phyloP scores from a whole-genome alignment of 2,888 invertebrate genomes.

The Malacosoma neustria region DNA sequence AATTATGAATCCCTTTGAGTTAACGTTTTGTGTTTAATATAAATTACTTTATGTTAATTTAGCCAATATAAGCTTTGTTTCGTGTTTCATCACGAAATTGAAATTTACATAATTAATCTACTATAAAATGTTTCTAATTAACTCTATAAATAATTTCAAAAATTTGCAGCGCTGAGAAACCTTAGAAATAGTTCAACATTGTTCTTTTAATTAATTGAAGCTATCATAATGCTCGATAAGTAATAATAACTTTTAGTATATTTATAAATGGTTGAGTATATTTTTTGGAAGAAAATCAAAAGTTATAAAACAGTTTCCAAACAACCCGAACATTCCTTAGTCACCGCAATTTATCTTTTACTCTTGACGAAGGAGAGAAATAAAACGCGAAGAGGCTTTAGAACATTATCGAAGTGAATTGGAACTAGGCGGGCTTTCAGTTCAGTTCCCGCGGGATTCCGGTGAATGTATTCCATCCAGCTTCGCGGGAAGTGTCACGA shows the following conservation, averaged over 20 bases:
- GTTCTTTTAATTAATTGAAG: too few relatives aligned
- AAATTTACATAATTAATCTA: not conserved
- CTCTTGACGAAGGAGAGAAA: constrained; percentile 20
- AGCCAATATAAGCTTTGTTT: not conserved
- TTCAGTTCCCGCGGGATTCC: constrained; percentile 28
- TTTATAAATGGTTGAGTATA: too few relatives aligned
- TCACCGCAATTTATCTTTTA: not conserved
- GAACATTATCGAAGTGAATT: constrained; percentile 38
- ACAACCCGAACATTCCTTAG: not conserved
- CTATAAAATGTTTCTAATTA: not conserved
- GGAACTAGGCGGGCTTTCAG: constrained; percentile 37
- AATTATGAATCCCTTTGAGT: constrained; percentile 2
- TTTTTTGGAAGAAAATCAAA: not conserved
- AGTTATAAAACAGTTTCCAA: not conserved
- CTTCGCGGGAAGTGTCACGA: constrained; percentile 20
- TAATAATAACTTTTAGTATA: too few relatives aligned
- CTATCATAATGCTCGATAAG: too few relatives aligned
- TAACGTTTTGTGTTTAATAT: not conserved
- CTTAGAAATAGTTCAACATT: not conserved
- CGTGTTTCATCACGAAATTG: not conserved
- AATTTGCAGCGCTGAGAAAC: not conserved
- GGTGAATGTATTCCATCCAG: constrained; percentile 25
- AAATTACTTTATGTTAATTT: not conserved
- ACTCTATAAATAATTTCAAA: not conserved
- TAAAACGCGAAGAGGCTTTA: constrained; percentile 29